These are phyloP conservation scores for Mesocricetus auratus DNA, from an alignment of 2,113 vertebrate species.

Conservation along the genomic window DNA sequence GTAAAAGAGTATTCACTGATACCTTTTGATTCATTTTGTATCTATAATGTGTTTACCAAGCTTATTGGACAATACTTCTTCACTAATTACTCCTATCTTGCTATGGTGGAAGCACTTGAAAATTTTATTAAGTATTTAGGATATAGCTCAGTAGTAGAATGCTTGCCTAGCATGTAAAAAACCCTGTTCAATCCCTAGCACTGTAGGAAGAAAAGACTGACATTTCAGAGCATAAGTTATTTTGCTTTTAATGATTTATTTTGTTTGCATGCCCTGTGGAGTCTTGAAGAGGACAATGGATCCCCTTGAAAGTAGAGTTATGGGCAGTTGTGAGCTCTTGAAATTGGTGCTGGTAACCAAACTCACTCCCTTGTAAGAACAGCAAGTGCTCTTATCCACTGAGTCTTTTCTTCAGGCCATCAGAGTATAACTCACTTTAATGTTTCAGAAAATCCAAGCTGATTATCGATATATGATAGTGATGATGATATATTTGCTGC, in stretches of 20 bases:
- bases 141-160: background rate
- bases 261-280: background rate
- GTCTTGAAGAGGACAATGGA: background rate
- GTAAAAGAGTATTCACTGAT: background rate
- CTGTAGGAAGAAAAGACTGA: background rate
- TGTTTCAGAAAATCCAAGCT: constrained; percentile 19
- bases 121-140: constrained; percentile 50
- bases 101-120: constrained; percentile 33
- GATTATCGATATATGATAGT: constrained; percentile 5
- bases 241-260: background rate
- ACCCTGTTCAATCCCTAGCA: background rate
- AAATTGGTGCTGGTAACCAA: background rate
- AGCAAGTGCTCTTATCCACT: background rate
- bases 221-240: constrained; percentile 19
- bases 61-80: background rate
- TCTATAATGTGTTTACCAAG: background rate
- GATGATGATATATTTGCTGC: background rate
- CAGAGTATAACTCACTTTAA: background rate
- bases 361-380: background rate
- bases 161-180: background rate
- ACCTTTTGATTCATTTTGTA: constrained; percentile 42
- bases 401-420: background rate
- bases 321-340: background rate
- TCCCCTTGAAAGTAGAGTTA: background rate
- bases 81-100: constrained; percentile 34